A percentile compares a stretch with the other conserved stretches of the same genome.
Evolutionary conservation across 2,113 vertebrate species (phyloP).

Genomic region (Hippocampus guttulatus): DNA sequence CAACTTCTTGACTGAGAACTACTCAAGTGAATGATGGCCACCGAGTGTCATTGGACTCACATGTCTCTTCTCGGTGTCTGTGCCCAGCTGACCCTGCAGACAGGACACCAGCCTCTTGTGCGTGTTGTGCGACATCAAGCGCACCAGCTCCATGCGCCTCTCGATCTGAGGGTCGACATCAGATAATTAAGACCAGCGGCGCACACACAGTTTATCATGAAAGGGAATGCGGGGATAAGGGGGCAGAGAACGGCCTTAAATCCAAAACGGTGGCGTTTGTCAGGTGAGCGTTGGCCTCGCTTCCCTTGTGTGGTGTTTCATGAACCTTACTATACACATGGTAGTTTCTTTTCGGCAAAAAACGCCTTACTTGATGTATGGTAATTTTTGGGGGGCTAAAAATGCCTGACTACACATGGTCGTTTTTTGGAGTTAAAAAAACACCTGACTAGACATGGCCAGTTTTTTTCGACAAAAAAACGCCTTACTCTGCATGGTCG

Average conservation of each 20-base stretch:
- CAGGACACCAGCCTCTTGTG: constrained; percentile 84
- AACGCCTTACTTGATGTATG: too few species aligned
- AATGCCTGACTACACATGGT: too few species aligned
- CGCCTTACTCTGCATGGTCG: too few species aligned
- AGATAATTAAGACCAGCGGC: neutral
- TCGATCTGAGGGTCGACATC: constrained; percentile 68
- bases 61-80: constrained; percentile 86
- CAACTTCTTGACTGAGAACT: neutral
- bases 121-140: constrained; percentile 82
- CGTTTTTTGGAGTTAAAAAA: too few species aligned
- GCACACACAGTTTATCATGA: neutral
- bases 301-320: neutral
- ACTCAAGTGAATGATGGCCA: neutral
- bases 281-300: neutral
- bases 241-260: constrained; percentile 26
- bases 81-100: constrained; percentile 88
- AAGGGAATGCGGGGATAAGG: neutral
- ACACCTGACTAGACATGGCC: too few species aligned
- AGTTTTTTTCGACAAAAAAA: too few species aligned
- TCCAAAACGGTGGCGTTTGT: constrained; percentile 32
- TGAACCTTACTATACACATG: too few species aligned
- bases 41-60: constrained; percentile 67
- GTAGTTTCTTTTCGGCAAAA: too few species aligned
- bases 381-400: too few species aligned
- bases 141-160: constrained; percentile 84